A percentile compares a stretch with the other conserved stretches of the same genome.
Conservation (phyloP, 2,113 vertebrate species). For the Monopterus albus region DNA sequence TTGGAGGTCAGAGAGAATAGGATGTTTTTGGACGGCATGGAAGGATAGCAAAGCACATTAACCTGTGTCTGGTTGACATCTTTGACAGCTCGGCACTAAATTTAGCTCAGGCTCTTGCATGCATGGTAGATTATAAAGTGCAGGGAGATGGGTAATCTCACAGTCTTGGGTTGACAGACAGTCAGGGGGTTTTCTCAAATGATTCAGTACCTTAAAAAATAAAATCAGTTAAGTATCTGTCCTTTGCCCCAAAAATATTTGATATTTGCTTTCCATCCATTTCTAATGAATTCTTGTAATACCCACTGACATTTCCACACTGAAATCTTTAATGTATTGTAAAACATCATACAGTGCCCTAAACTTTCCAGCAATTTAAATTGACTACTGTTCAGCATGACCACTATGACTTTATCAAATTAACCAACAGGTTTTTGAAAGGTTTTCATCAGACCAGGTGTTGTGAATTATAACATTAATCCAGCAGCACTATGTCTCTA, state of each 20-base stretch:
- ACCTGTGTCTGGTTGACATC: constrained; percentile 42
- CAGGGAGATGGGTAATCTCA: constrained; percentile 62
- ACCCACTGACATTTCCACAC: not conserved
- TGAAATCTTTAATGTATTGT: not conserved
- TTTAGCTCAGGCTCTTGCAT: constrained; percentile 55
- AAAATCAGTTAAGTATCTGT: constrained; percentile 27
- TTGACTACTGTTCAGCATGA: not conserved
- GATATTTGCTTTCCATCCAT: not conserved
- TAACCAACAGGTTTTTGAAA: constrained; percentile 12
- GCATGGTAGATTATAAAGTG: constrained; percentile 62
- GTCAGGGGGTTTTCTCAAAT: constrained; percentile 32
- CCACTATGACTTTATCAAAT: constrained; percentile 3
- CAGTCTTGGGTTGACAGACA: constrained; percentile 28
- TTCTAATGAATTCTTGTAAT: not conserved
- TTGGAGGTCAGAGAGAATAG: not conserved
- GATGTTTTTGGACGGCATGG: too few species aligned
- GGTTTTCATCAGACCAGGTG: constrained; percentile 24
- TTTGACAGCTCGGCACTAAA: constrained; percentile 63
- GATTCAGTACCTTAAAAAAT: not conserved
- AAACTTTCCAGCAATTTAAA: not conserved
- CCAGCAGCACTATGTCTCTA: constrained; percentile 14
- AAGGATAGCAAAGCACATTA: constrained; percentile 12
- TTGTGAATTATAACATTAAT: constrained; percentile 34
- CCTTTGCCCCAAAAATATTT: too few species aligned
- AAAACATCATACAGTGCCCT: not conserved